Base-by-base conservation (phyloP, 1,140 invertebrate species). In the Hylyphantes graminicola region DNA sequence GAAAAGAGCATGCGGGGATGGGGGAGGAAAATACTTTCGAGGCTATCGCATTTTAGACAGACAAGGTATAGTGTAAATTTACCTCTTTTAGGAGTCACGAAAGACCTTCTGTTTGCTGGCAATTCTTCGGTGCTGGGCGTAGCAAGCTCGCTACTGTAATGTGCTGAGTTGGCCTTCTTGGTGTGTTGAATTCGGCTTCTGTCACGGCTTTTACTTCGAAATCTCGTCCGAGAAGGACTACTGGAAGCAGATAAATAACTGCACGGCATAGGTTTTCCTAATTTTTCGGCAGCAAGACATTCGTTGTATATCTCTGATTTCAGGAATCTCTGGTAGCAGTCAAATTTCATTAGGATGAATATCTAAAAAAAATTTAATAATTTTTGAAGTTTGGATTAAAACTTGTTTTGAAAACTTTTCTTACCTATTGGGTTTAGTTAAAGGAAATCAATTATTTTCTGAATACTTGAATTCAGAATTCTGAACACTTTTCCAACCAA, bases 321-420 rank as follows among this genome's bases (percentile, higher is more conserved):
- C 51, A 98, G 92, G 90, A 98, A 98, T 54, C 97, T 92, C 51
- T 95, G 94, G 91, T 98, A 99, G 90, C 96, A 97, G 90, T 99
- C 97, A 89, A 97, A 97, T 90, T 98, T 98, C 96, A 99, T 98
- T 86, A 98, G 91, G 91, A 97, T 97, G 89, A 96, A 98, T 78
- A 99, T 96, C 91, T 98, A 95, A 64, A 12, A 65, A 82, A 70
- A 76, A 59, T 10, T 2, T 70, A 9, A 9, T 8, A 53, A 59
- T 70, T 8, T 53, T 17, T 68, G 12, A 7, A 15, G n/a, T 19
- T 64, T 12, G n/a, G 17, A 64, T 19, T 5, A 9, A 19, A n/a
- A 7, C 6, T 9, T n/a, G 15, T 64, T 64, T 4, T 19, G 11
- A 15, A 64, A 1, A 35, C 35, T 64, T 64, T 19, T 15, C 15